Base-by-base conservation (phyloP, 2,888 invertebrate species). In the Micoletzkya japonica region DNA sequence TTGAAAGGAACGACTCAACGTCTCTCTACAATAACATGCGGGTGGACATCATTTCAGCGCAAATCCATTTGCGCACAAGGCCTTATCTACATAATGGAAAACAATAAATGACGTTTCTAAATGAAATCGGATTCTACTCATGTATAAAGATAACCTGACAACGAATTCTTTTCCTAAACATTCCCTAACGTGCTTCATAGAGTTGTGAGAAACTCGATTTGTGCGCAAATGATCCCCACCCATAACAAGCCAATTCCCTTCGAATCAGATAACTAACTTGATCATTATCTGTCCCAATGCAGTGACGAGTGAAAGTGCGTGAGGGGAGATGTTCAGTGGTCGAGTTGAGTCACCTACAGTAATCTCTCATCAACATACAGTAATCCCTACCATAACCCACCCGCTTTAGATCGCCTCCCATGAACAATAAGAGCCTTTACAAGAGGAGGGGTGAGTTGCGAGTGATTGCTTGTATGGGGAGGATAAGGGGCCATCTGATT, bases 11-110 rank as follows among this genome's bases (percentile, higher is more conserved):
- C 72, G 64, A 52, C 24, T 20, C 4, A 72, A 61, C 14, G 39
- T 39, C 52, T 72, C 70, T 60, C 70, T 61, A 4, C 57, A 50
- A 63, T n/a, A 28, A 34, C 10, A 44, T 44, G 44, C 10, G 44
- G 20, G 44, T 14, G 20, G 44, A 44, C 44, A 14, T n/a, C n/a
- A n/a, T n/a, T n/a, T n/a, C n/a, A n/a, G n/a, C n/a, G n/a, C n/a
- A n/a, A n/a, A n/a, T n/a, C n/a, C n/a, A n/a, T n/a, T n/a, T n/a
- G n/a, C n/a, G n/a, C n/a, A n/a, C n/a, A n/a, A n/a, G n/a, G n/a
- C n/a, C n/a, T n/a, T n/a, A 30, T 61, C 57, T 34, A n/a, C 7
- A 39, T 17, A 39, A 39, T 39, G 17, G 17, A 17, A 10, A 39
- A 39, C 17, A 39, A 39, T 39, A 39, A 39, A 39, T n/a, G n/a